These are phyloP conservation scores for Pherbina coryleti DNA, from an alignment of 2,888 invertebrate genomes.

Conservation along the genomic window DNA sequence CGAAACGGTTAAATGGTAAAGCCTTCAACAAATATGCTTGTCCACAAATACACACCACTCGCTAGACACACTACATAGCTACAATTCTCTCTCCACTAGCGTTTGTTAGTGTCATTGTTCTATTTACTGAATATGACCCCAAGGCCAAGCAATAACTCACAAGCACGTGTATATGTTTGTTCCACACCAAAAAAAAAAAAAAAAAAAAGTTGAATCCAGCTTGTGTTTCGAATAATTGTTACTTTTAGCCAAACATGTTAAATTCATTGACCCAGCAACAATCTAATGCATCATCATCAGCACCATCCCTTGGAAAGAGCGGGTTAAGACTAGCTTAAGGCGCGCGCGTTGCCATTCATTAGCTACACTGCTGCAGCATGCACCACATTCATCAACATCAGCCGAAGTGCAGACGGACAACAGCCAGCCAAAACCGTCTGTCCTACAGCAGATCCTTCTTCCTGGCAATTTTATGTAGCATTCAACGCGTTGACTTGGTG, in stretches of 20 bases:
- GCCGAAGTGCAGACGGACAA: background rate
- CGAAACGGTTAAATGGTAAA: no score
- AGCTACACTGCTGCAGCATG: background rate
- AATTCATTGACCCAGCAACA: background rate
- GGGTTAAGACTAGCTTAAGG: background rate
- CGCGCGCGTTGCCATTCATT: background rate
- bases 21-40: no score
- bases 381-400: constrained; percentile 1
- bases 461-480: background rate
- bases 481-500: background rate
- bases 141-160: constrained; percentile 6
- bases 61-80: no score
- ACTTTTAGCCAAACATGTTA: background rate
- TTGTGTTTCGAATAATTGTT: background rate
- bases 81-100: no score
- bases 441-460: background rate
- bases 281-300: background rate
- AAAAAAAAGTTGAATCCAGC: background rate
- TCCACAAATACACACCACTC: no score
- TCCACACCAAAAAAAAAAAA: no score
- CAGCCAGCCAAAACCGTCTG: background rate
- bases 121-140: constrained; percentile 15
- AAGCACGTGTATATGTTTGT: background rate
- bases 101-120: background rate
- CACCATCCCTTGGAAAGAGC: background rate